Conservation (phyloP, 2,888 invertebrate species). For the Drosophila cyrtoloma region DNA sequence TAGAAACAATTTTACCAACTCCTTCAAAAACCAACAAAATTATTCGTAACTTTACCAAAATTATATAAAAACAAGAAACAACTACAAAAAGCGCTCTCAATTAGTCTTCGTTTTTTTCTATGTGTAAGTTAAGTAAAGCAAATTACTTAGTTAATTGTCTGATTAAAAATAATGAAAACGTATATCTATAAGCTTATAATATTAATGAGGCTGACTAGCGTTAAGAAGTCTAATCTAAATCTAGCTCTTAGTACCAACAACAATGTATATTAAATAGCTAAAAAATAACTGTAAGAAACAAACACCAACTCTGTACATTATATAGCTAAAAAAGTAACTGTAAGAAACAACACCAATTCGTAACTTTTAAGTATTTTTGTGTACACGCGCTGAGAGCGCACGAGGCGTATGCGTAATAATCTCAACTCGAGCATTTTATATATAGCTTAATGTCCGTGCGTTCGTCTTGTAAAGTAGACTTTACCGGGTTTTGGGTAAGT, state of each 20-base stretch:
- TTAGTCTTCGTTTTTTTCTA: constrained; percentile 66
- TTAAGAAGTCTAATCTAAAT: constrained; percentile 65
- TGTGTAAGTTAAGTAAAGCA: constrained; percentile 36
- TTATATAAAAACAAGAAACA: constrained; percentile 22
- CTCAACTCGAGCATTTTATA: not conserved
- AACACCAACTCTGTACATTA: constrained; percentile 34
- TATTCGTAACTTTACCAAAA: constrained; percentile 73
- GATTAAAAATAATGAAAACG: constrained; percentile 52
- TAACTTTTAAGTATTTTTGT: constrained; percentile 60
- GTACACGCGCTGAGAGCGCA: constrained; percentile 48
- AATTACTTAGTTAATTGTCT: constrained; percentile 63
- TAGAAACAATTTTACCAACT: constrained; percentile 39
- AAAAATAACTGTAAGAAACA: constrained; percentile 53
- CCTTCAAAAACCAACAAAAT: constrained; percentile 29
- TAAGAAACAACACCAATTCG: constrained; percentile 70
- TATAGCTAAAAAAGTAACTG: constrained; percentile 49
- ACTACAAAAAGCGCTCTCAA: constrained; percentile 57
- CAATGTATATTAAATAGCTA: constrained; percentile 40
- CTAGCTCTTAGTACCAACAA: constrained; percentile 26
- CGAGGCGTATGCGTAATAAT: constrained; percentile 52
- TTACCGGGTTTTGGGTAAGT: constrained; percentile 22
- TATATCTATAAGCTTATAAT: constrained; percentile 72
- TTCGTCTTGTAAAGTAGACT: constrained; percentile 38
- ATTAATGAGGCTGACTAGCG: constrained; percentile 78
- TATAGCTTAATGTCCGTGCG: constrained; percentile 11